Evolutionary conservation across 2,888 invertebrate species (phyloP).

Genomic region (Drosophila birchii): DNA sequence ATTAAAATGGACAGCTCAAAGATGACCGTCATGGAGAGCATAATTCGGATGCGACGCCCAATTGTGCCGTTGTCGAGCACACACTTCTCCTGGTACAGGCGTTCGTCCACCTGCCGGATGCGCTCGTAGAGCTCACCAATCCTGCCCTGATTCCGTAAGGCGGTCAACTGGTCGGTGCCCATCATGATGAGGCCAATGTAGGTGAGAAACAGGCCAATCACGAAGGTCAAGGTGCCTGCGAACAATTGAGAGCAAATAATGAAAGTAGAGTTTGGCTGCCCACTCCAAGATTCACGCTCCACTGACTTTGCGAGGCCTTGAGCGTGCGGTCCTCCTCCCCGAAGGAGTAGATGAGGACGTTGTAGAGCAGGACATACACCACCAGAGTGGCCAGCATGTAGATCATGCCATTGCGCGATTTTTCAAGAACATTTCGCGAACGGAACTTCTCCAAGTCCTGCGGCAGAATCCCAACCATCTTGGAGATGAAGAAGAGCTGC

Average conservation of each 20-base stretch:
- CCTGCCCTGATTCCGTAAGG: constrained; percentile 81
- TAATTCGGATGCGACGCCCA: constrained; percentile 69
- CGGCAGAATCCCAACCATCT: constrained; percentile 83
- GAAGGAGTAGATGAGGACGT: constrained; percentile 79
- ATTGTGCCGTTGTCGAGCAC: constrained; percentile 73
- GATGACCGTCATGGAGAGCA: constrained; percentile 74
- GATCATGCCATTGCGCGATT: constrained; percentile 79
- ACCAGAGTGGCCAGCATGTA: constrained; percentile 70
- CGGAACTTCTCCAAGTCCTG: constrained; percentile 77
- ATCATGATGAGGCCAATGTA: constrained; percentile 84
- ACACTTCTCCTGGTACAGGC: constrained; percentile 80
- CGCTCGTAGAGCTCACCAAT: constrained; percentile 81
- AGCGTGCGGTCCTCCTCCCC: constrained; percentile 77
- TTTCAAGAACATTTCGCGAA: constrained; percentile 68
- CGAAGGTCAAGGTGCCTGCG: constrained; percentile 83
- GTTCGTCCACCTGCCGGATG: constrained; percentile 82
- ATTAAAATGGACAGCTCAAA: constrained; percentile 78
- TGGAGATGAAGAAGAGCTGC: constrained; percentile 80
- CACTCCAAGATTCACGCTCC: not conserved
- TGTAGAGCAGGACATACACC: constrained; percentile 74
- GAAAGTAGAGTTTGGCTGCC: no score
- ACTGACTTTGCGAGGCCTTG: constrained; percentile 82
- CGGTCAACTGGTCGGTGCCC: constrained; percentile 82
- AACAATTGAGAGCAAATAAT: constrained; percentile 8
- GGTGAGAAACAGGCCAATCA: constrained; percentile 84